These are phyloP conservation scores for Pseudomyrmex concolor DNA, from an alignment of 1,140 invertebrate genomes.

Conservation along the genomic window DNA sequence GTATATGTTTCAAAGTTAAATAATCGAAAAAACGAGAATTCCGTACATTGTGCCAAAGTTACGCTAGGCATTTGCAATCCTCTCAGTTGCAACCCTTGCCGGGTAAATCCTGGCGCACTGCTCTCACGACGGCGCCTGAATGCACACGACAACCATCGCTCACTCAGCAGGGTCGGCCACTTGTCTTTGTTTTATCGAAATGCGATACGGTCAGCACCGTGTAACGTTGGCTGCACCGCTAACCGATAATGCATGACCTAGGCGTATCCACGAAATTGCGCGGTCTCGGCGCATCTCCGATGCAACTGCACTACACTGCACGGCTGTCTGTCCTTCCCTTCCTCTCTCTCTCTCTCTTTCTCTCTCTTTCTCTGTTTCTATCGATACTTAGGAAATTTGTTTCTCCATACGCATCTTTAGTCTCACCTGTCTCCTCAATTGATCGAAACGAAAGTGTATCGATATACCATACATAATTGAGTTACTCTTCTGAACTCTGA, in stretches of 20 bases:
- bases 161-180: conserved; percentile 65
- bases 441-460: background rate
- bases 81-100: conserved; percentile 6
- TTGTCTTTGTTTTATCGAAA: conserved; percentile 76
- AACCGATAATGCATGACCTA: conserved; percentile 58
- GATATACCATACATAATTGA: background rate
- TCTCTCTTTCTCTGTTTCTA: background rate
- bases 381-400: conserved; percentile 12
- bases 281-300: conserved; percentile 56
- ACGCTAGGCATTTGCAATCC: conserved; percentile 30
- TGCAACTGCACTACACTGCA: conserved; percentile 27
- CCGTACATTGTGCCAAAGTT: background rate
- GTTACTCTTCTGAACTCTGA: background rate
- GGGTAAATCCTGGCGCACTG: background rate
- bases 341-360: background rate
- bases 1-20: background rate
- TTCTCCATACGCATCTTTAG: background rate
- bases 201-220: conserved; percentile 56
- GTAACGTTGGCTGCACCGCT: conserved; percentile 58
- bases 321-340: conserved; percentile 28
- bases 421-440: background rate
- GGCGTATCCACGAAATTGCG: conserved; percentile 57
- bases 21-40: background rate
- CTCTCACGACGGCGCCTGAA: conserved; percentile 70
- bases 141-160: conserved; percentile 74